Evolutionary conservation across 2,797 vertebrate species (phyloP).

Genomic region (Aplochiton taeniatus): DNA sequence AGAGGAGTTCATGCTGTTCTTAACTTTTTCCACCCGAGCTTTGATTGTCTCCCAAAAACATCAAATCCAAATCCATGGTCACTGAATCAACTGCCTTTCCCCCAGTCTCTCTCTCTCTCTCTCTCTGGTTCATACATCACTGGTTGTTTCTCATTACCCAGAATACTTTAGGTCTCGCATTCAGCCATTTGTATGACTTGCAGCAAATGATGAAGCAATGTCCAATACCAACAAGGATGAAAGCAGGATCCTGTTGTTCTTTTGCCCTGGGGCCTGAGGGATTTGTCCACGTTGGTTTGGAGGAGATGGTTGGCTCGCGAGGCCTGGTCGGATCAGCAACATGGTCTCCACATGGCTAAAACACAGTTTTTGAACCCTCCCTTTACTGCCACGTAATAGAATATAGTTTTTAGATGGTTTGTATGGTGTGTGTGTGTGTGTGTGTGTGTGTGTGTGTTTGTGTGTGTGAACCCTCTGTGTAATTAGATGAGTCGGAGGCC

Average conservation of each 20-base stretch:
- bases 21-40: constrained; percentile 40
- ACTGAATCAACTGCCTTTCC: constrained; percentile 39
- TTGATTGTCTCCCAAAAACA: constrained; percentile 47
- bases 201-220: constrained; percentile 35
- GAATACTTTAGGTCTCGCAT: constrained; percentile 31
- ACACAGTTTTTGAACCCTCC: constrained; percentile 8
- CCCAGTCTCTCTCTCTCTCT: too few relatives aligned
- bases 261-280: not conserved
- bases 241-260: constrained; percentile 16
- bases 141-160: constrained; percentile 47
- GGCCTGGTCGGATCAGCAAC: constrained; percentile 6
- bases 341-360: constrained; percentile 18
- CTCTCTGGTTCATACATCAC: constrained; percentile 8
- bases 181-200: constrained; percentile 17
- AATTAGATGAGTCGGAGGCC: constrained; percentile 35
- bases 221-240: constrained; percentile 16
- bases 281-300: not conserved
- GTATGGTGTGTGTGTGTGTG: too few relatives aligned
- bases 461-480: not conserved
- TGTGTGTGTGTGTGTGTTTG: not conserved
- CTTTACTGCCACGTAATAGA: constrained; percentile 23
- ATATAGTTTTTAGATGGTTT: constrained; percentile 23
- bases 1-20: constrained; percentile 28
- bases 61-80: constrained; percentile 27
- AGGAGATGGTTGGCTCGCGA: not conserved